Evolutionary conservation across 1,140 invertebrate species (phyloP).

Genomic region (Rhyzopertha dominica): DNA sequence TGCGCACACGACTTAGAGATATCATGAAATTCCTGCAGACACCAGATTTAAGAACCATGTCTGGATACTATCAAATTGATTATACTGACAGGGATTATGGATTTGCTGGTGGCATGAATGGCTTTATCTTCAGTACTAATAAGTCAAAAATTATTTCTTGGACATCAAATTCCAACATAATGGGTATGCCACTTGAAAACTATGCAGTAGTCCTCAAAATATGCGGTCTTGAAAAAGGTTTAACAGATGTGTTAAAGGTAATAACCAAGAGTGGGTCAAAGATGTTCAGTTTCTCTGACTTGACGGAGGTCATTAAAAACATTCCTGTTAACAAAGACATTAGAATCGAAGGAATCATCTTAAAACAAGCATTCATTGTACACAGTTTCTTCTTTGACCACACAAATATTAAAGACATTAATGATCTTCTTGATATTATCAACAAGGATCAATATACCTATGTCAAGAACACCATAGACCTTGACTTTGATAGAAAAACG

Average conservation of each 20-base stretch:
- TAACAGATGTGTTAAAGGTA: too few species aligned
- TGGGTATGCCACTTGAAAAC: too few species aligned
- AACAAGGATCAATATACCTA: constrained; percentile 10
- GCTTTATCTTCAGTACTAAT: constrained; percentile 5
- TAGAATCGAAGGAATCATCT: too few species aligned
- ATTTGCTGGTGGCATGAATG: constrained; percentile 8
- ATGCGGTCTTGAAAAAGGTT: too few species aligned
- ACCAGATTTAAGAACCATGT: constrained; percentile 11
- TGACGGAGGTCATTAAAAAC: too few species aligned
- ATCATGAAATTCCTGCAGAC: constrained; percentile 17
- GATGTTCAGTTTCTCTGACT: too few species aligned
- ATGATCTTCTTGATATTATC: constrained; percentile 14
- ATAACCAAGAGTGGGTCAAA: too few species aligned
- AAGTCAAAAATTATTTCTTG: not conserved
- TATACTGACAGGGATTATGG: constrained; percentile 15
- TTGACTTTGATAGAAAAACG: constrained; percentile 18
- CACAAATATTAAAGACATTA: constrained; percentile 19
- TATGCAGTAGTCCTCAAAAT: too few species aligned
- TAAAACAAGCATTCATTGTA: too few species aligned
- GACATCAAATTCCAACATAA: not conserved
- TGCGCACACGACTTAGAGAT: constrained; percentile 31
- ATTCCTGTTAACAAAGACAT: too few species aligned
- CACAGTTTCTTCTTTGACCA: constrained; percentile 14
- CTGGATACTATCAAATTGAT: constrained; percentile 20
- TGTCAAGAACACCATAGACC: constrained; percentile 18